These are phyloP conservation scores for Nesogale talazaci DNA, from an alignment of 2,113 vertebrate genomes.

Conservation along the genomic window DNA sequence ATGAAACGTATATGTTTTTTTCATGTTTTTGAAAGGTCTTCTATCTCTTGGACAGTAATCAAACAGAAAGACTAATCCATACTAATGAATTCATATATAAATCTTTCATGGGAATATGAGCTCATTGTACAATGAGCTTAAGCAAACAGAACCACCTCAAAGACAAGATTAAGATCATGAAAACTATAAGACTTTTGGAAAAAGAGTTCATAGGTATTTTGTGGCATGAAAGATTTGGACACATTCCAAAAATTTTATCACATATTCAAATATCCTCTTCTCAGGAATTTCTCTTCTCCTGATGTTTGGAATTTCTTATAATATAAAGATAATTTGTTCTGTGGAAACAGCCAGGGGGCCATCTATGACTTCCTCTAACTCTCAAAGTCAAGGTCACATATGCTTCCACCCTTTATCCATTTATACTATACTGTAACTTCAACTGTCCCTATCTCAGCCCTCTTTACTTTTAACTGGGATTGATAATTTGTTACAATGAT, in stretches of 20 bases:
- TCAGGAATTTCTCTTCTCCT: not conserved
- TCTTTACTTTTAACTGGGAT: no score
- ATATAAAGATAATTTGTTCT: not conserved
- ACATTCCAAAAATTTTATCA: not conserved
- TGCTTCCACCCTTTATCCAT: no score
- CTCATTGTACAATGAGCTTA: conserved; percentile 3
- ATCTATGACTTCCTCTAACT: no score
- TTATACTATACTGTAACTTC: no score
- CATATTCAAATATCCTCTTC: not conserved
- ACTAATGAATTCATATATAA: conserved; percentile 9
- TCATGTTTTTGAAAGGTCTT: not conserved
- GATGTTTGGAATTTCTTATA: not conserved
- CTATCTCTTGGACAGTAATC: not conserved
- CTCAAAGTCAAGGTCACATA: no score
- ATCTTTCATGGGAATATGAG: not conserved
- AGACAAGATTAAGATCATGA: not conserved
- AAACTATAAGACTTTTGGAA: not conserved
- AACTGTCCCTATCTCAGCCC: no score
- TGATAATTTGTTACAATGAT: no score
- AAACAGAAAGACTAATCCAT: not conserved
- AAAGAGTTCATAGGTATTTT: not conserved
- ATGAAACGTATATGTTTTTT: not conserved
- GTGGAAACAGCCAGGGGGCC: no score
- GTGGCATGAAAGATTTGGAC: not conserved
- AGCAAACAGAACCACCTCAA: not conserved